phyloP scores from a whole-genome alignment of 2,888 invertebrate species.

The Pseudococcus viburni region DNA sequence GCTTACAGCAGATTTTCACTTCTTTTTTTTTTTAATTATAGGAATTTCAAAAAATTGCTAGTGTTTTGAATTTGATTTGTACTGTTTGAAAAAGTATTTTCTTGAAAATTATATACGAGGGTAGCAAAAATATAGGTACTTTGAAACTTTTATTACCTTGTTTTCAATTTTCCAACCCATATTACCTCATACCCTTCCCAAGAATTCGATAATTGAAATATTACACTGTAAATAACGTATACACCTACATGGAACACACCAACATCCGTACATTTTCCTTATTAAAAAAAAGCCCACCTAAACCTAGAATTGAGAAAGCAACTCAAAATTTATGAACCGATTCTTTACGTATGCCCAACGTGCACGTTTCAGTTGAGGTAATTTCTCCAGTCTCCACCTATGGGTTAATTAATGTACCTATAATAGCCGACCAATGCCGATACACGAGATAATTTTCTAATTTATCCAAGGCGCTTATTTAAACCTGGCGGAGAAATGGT shows the following conservation, averaged over 20 bases:
- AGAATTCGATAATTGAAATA: too few relatives aligned
- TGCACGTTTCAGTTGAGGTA: neutral
- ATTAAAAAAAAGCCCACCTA: neutral
- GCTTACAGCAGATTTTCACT: too few relatives aligned
- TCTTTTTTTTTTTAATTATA: too few relatives aligned
- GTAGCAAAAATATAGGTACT: too few relatives aligned
- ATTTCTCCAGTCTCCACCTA: neutral
- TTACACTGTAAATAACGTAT: too few relatives aligned
- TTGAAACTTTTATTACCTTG: too few relatives aligned
- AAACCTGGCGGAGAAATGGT: neutral
- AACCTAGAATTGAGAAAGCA: neutral
- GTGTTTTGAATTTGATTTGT: too few relatives aligned
- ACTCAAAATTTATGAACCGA: constrained; percentile 28
- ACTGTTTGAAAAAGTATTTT: too few relatives aligned
- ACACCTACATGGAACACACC: neutral
- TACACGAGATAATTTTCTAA: constrained; percentile 10
- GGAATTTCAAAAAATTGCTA: too few relatives aligned
- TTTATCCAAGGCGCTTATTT: constrained; percentile 24
- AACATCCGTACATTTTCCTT: neutral
- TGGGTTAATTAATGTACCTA: constrained; percentile 14
- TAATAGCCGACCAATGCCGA: neutral
- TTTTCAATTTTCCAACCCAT: too few relatives aligned
- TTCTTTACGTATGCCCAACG: neutral
- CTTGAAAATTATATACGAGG: too few relatives aligned
- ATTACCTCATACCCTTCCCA: too few relatives aligned